These are phyloP conservation scores for Cylas formicarius DNA, from an alignment of 1,140 invertebrate species.

Conservation along the genomic window DNA sequence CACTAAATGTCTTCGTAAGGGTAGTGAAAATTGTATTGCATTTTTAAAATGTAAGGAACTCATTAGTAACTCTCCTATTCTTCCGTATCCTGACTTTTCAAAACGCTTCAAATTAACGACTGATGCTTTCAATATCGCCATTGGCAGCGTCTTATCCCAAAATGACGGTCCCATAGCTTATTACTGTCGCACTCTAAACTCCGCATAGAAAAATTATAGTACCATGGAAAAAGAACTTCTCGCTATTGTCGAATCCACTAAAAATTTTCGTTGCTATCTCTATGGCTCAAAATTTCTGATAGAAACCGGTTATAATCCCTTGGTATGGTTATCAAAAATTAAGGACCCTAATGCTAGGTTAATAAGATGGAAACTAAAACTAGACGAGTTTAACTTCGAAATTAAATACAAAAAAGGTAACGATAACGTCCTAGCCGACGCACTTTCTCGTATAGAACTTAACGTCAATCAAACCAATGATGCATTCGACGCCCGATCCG, in stretches of 20 bases:
- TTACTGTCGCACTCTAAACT: slow-evolving; percentile 20
- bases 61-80: too few species aligned
- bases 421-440: slow-evolving; percentile 32
- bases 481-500: slow-evolving; percentile 6
- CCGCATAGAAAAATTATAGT: too few species aligned
- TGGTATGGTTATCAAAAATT: slow-evolving; percentile 9
- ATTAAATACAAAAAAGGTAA: slow-evolving; percentile 33
- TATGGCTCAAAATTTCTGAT: too few species aligned
- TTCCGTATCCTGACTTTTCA: slow-evolving; percentile 25
- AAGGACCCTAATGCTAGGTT: slow-evolving; percentile 25
- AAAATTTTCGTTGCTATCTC: slow-evolving; percentile 25
- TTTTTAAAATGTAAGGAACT: too few species aligned
- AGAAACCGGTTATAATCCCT: too few species aligned
- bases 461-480: too few species aligned
- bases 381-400: slow-evolving; percentile 35
- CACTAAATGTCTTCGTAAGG: too few species aligned
- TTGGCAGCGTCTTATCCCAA: slow-evolving; percentile 12
- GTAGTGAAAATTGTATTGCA: too few species aligned
- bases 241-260: slow-evolving; percentile 20
- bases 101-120: slow-evolving; percentile 27
- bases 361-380: slow-evolving; percentile 34
- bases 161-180: slow-evolving; percentile 27
- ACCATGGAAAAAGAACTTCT: too few species aligned
- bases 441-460: slow-evolving; percentile 26
- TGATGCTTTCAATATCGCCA: slow-evolving; percentile 11